Evolutionary conservation across 2,888 invertebrate species (phyloP).

Genomic region (Eupithecia vulgata): DNA sequence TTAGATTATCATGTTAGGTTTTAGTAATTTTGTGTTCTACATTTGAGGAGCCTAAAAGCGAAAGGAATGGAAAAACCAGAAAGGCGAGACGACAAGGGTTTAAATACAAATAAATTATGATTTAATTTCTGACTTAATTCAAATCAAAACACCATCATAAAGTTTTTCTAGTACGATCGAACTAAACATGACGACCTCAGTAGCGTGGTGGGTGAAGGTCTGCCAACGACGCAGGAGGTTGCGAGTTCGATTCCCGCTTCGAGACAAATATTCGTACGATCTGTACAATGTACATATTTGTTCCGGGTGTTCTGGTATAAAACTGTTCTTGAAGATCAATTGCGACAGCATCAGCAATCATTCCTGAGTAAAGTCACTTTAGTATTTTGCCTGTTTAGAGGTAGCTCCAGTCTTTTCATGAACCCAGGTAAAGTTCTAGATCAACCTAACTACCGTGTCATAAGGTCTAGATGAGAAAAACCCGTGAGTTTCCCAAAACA

Average conservation of each 20-base stretch:
- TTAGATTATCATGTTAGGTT: not conserved
- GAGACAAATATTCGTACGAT: no score
- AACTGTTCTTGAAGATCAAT: not conserved
- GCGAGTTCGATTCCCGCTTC: no score
- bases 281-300: no score
- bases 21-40: not conserved
- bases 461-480: not conserved
- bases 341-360: not conserved
- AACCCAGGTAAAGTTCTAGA: not conserved
- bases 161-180: not conserved
- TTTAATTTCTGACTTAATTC: not conserved
- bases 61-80: not conserved
- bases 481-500: not conserved
- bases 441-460: not conserved
- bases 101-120: not conserved
- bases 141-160: not conserved
- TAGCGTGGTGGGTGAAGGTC: no score
- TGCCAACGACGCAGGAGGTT: no score
- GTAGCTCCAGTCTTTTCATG: not conserved
- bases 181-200: no score
- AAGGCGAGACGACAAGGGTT: not conserved
- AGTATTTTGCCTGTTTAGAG: not conserved
- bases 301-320: no score
- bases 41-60: not conserved
- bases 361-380: not conserved